Base-by-base conservation (phyloP, 2,797 vertebrate genomes). In the Chaunax sp. region DNA sequence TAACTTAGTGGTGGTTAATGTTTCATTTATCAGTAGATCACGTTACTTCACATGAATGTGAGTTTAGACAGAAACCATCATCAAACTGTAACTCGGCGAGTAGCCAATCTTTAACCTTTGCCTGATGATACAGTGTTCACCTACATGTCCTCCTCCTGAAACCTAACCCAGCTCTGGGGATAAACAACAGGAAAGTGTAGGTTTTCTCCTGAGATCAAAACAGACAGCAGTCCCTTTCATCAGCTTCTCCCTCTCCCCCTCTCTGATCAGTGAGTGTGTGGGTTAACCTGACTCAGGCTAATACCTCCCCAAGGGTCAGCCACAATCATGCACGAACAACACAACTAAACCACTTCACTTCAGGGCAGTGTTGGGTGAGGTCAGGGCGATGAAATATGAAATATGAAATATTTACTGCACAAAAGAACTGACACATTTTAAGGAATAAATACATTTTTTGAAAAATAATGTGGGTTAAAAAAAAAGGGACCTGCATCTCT, bases 301-400 rank as follows among this genome's bases (percentile, higher is more conserved):
- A 79, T 75, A 68, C 70, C 22, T 64, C 68, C 75, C 70, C 28
- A 38, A 69, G 52, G 72, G 49, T 76, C 68, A 46, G 52, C 52
- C 62, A 46, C 56, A 74, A 55, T 64, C 52, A 47, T 50, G 61
- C 41, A 58, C 33, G 67, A 82, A 74, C 23, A 74, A 68, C 65
- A 69, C 71, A 51, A 69, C 70, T 59, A 56, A 47, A 72, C 71
- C 65, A 73, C 75, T 81, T 79, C 80, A 81, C 80, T 78, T 73
- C 72, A 85, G 82, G 82, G 79, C 79, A 83, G 76, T 85, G 74
- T 84, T 87, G 82, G 74, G 81, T 58, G 55, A 50, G 54, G 44
- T 58, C 53, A 64, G 53, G 18, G 72, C 2, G 33, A n/a, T n/a
- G n/a, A n/a, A n/a, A n/a, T n/a, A 19, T 35, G 19, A 68, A 78